Evolutionary conservation across 23 tunicate species (phyloP).

Genomic region (Corella eumyota): DNA sequence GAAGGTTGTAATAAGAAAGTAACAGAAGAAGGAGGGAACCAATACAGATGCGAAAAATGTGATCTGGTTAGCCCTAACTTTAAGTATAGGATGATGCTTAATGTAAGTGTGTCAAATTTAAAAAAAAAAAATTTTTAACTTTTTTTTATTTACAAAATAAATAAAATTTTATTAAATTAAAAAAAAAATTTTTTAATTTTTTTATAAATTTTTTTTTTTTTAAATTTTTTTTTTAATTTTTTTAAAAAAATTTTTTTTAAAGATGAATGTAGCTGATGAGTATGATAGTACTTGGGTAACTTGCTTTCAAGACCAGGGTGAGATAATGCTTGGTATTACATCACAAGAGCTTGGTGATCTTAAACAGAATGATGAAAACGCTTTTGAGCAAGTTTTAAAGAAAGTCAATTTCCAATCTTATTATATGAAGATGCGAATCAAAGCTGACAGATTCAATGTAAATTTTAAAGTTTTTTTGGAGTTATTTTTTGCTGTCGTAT

Average conservation of each 20-base stretch:
- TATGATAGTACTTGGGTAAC: conserved; percentile 84
- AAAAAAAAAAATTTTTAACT: neutral
- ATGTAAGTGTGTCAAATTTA: conserved; percentile 17
- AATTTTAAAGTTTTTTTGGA: no score
- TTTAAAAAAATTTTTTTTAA: neutral
- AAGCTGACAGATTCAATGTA: conserved; percentile 55
- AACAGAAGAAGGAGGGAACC: conserved; percentile 46
- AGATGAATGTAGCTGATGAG: conserved; percentile 86
- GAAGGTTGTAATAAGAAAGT: conserved; percentile 92
- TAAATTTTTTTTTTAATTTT: no score
- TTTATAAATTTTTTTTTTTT: no score
- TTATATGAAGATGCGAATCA: conserved; percentile 77
- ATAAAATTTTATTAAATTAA: no score
- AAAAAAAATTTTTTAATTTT: no score
- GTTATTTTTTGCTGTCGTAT: neutral
- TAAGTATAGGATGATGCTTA: conserved; percentile 73
- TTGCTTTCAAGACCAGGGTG: conserved; percentile 93
- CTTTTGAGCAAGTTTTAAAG: conserved; percentile 26
- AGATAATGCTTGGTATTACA: conserved; percentile 38
- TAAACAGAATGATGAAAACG: conserved; percentile 35
- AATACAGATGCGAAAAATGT: conserved; percentile 91
- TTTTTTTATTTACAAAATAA: no score
- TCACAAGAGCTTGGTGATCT: conserved; percentile 64
- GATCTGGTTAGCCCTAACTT: conserved; percentile 32
- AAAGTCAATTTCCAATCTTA: conserved; percentile 33